Evolutionary conservation across 2,888 invertebrate species (phyloP).

Genomic region (Eilema griseolum): DNA sequence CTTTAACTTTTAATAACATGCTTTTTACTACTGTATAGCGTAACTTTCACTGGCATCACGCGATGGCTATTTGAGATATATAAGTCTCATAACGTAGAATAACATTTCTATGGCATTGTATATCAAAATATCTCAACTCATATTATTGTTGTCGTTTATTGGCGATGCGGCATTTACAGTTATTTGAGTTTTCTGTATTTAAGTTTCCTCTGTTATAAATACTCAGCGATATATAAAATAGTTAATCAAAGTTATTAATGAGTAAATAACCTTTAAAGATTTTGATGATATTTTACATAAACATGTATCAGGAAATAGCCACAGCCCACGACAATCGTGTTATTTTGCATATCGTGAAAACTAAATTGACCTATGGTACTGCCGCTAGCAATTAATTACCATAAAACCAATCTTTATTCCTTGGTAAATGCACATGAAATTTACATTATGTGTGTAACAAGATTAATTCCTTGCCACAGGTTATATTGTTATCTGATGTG

Average conservation of each 20-base stretch:
- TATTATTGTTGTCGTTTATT: background rate
- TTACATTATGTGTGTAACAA: background rate
- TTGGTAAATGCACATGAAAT: background rate
- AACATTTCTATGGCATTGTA: background rate
- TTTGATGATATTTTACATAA: background rate
- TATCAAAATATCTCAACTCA: too few relatives aligned
- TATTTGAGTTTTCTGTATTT: background rate
- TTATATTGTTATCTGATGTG: background rate
- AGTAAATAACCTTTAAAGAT: background rate
- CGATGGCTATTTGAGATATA: background rate
- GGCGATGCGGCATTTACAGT: background rate
- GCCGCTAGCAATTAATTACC: background rate
- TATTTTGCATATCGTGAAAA: background rate
- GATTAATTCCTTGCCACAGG: background rate
- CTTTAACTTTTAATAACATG: background rate
- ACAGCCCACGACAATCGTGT: background rate
- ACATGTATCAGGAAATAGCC: background rate
- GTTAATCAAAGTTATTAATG: background rate
- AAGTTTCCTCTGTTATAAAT: background rate
- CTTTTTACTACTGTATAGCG: background rate
- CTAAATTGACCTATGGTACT: background rate
- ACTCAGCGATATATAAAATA: background rate
- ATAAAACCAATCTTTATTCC: background rate
- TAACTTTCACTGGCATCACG: background rate
- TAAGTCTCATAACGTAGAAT: background rate